Percentiles rank a stretch among this genome's conserved stretches.
Evolutionary conservation across 2,797 vertebrate genomes (phyloP).

Genomic region (Sphaeramia orbicularis): DNA sequence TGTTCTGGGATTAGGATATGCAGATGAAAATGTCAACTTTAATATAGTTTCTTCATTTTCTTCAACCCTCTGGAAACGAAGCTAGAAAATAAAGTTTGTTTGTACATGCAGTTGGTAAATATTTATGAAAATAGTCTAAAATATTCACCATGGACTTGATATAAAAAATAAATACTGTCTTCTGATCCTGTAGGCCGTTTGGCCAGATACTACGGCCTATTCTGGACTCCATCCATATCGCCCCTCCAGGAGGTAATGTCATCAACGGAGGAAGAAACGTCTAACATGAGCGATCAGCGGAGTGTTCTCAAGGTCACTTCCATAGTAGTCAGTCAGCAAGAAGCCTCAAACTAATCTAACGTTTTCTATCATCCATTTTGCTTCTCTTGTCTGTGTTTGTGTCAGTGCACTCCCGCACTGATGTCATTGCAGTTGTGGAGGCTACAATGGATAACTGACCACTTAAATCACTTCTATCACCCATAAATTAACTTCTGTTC

Average conservation of each 20-base stretch:
- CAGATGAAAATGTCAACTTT: no score
- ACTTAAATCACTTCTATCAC: conserved; percentile 5
- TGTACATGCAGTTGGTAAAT: no score
- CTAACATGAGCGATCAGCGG: conserved; percentile 78
- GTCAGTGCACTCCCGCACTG: conserved; percentile 4
- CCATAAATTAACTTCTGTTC: conserved; percentile 1
- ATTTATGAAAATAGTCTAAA: no score
- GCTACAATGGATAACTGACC: conserved; percentile 10
- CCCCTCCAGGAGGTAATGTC: conserved; percentile 91
- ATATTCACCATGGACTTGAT: no score
- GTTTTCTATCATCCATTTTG: conserved; percentile 2
- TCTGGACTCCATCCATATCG: conserved; percentile 95
- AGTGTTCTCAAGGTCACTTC: conserved; percentile 51
- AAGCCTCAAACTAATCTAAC: conserved; percentile 2
- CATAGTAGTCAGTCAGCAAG: conserved; percentile 59
- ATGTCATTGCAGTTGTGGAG: conserved; percentile 8
- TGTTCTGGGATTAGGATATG: no score
- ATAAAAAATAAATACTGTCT: neutral
- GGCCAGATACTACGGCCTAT: conserved; percentile 95
- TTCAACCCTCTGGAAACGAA: no score
- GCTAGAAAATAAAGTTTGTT: no score
- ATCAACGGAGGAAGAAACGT: conserved; percentile 93
- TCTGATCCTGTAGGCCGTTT: conserved; percentile 88
- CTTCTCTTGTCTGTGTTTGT: neutral
- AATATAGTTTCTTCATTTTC: no score